Percentiles rank a stretch among this genome's conserved stretches.
Evolutionary conservation across 2,113 vertebrate genomes (phyloP).

Genomic region (Pomatostomus ruficeps): DNA sequence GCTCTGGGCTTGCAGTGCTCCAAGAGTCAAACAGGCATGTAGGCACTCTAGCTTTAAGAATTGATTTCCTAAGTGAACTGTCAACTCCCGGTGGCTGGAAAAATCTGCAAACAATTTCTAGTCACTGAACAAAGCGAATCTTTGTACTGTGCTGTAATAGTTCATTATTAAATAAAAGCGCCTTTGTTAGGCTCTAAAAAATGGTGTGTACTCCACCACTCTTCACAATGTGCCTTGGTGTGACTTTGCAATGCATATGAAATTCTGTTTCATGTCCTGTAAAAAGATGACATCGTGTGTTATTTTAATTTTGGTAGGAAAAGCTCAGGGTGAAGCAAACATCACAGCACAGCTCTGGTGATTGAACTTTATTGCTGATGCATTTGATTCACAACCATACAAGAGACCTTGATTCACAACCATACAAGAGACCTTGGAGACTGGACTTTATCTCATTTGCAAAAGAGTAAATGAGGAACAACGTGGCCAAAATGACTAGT

Average conservation of each 20-base stretch:
- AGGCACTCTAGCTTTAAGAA: slow-evolving; percentile 10
- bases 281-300: not conserved
- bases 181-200: slow-evolving; percentile 29
- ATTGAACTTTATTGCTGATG: not conserved
- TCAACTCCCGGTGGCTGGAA: slow-evolving; percentile 36
- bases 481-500: not conserved
- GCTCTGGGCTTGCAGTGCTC: not conserved
- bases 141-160: slow-evolving; percentile 41
- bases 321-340: not conserved
- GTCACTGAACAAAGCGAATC: slow-evolving; percentile 49
- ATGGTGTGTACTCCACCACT: not conserved
- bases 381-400: not conserved
- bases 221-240: not conserved
- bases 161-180: slow-evolving; percentile 33
- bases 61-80: slow-evolving; percentile 40
- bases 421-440: rapidly evolving
- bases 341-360: not conserved
- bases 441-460: not conserved
- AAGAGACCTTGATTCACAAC: not conserved
- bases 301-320: not conserved
- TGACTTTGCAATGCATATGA: not conserved
- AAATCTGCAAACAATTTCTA: slow-evolving; percentile 65
- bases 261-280: not conserved
- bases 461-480: not conserved
- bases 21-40: not conserved